These are phyloP conservation scores for Teleogryllus oceanicus DNA, from an alignment of 2,888 invertebrate genomes.

Conservation along the genomic window DNA sequence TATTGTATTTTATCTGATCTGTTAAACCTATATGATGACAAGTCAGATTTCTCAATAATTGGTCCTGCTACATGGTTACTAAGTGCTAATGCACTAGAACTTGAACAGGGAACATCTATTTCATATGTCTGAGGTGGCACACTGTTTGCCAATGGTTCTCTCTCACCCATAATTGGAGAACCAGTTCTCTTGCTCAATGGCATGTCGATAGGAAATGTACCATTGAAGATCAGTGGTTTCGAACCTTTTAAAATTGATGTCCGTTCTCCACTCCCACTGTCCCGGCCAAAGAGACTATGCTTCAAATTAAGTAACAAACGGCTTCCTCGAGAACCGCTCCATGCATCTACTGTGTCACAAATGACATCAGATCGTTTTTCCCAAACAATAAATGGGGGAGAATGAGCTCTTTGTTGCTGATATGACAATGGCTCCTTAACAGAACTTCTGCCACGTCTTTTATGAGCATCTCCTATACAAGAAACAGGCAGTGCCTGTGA, in stretches of 20 bases:
- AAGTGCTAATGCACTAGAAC: constrained; percentile 12
- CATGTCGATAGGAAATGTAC: constrained; percentile 81
- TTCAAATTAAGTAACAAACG: constrained; percentile 37
- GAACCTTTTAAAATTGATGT: constrained; percentile 38
- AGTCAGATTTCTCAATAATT: not conserved
- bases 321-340: constrained; percentile 49
- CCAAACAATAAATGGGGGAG: not conserved
- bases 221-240: constrained; percentile 74
- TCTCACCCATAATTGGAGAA: constrained; percentile 4
- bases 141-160: constrained; percentile 20
- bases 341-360: constrained; percentile 61
- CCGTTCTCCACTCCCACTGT: constrained; percentile 27
- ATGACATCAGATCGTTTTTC: constrained; percentile 46
- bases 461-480: not conserved
- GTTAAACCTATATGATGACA: not conserved
- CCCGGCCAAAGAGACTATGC: constrained; percentile 31
- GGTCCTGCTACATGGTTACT: not conserved
- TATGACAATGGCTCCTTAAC: not conserved
- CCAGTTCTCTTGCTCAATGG: constrained; percentile 48
- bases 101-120: constrained; percentile 49
- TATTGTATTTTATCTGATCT: not conserved
- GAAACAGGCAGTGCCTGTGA: no score
- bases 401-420: not conserved
- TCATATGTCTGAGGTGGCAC: constrained; percentile 39
- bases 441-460: not conserved